Percentiles rank a stretch among this genome's conserved stretches.
Conservation (phyloP, 2,888 invertebrate species). For the Branchipolynoe longqiensis region DNA sequence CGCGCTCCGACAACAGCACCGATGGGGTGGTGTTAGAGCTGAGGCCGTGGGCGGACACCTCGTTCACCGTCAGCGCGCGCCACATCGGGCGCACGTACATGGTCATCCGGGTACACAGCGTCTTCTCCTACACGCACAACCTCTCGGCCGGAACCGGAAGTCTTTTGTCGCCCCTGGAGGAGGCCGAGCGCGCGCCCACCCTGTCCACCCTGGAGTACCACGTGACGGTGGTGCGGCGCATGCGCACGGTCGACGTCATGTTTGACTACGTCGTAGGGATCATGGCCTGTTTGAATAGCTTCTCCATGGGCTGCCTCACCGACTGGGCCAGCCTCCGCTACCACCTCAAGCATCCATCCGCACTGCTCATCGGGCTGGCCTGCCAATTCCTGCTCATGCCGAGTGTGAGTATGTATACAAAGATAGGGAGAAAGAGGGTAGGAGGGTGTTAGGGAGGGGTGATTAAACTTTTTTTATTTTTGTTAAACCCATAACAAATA, state of each 20-base stretch:
- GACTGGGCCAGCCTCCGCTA: conserved; percentile 76
- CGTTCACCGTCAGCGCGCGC: conserved; percentile 42
- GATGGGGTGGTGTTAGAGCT: conserved; percentile 42
- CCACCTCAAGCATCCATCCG: conserved; percentile 77
- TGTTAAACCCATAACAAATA: too few relatives aligned
- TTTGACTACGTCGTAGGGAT: conserved; percentile 78
- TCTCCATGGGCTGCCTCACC: conserved; percentile 80
- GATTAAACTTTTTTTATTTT: too few relatives aligned
- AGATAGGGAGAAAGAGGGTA: too few relatives aligned
- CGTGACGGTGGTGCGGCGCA: conserved; percentile 55
- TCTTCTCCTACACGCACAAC: background rate
- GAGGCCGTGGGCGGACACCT: background rate
- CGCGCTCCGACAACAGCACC: conserved; percentile 28
- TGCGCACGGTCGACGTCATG: conserved; percentile 74
- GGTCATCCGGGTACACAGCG: conserved; percentile 35
- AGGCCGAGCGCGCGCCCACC: conserved; percentile 9
- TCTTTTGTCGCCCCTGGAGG: background rate
- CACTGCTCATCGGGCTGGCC: conserved; percentile 77
- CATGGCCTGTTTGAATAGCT: conserved; percentile 78
- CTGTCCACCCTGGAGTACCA: conserved; percentile 58
- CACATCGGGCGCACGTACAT: conserved; percentile 47
- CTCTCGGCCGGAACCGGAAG: background rate
- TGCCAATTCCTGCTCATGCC: conserved; percentile 80
- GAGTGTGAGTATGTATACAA: conserved; percentile 63
- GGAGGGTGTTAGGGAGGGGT: too few relatives aligned